A percentile compares a stretch with the other conserved stretches of the same genome.
Conservation (phyloP, 2,888 invertebrate species). For the Saturnia japonica region DNA sequence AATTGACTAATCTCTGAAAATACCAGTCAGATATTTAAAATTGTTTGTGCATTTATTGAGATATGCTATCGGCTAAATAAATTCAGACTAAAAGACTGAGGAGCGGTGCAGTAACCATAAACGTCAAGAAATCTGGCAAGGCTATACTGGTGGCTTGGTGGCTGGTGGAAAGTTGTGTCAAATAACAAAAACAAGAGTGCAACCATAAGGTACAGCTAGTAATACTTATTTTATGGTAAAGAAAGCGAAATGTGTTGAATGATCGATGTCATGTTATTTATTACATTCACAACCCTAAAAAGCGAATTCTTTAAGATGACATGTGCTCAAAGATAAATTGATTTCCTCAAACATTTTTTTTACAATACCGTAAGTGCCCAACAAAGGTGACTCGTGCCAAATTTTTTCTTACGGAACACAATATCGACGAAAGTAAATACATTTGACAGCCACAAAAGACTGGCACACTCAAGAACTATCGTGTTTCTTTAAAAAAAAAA, state of each 20-base stretch:
- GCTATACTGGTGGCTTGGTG: no score
- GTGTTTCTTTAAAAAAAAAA: conserved; percentile 66
- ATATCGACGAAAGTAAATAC: conserved; percentile 68
- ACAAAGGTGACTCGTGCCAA: conserved; percentile 69
- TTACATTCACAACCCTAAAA: conserved; percentile 4
- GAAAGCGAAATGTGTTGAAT: conserved; percentile 5
- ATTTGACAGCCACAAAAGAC: conserved; percentile 70
- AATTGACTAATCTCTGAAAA: no score
- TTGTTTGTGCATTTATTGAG: no score
- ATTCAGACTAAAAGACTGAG: no score
- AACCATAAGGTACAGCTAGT: no score
- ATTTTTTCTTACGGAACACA: conserved; percentile 74
- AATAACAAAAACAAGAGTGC: not conserved
- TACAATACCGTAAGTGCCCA: conserved; percentile 35
- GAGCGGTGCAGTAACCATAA: no score
- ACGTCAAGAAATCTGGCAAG: no score
- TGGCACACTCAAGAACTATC: conserved; percentile 77
- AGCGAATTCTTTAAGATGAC: conserved; percentile 13
- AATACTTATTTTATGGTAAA: not conserved
- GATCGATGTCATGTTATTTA: conserved; percentile 2
- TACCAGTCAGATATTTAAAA: no score
- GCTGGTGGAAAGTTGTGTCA: no score
- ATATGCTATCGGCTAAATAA: no score
- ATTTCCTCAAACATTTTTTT: conserved; percentile 14
- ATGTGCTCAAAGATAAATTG: conserved; percentile 14